Conservation (phyloP, 2,797 vertebrate species). For the Acanthopagrus latus region DNA sequence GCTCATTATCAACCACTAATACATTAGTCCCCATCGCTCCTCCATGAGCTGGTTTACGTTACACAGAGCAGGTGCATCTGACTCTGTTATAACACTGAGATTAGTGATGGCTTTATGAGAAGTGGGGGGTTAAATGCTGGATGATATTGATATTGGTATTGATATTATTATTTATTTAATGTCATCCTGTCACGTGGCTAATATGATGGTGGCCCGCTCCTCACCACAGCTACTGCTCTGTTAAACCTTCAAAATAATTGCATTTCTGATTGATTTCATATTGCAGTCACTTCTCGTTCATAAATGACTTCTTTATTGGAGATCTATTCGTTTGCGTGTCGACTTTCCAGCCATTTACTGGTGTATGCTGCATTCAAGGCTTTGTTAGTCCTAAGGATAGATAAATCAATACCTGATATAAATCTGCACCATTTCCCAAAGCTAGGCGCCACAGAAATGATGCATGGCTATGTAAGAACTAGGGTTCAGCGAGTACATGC, state of each 20-base stretch:
- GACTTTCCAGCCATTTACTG: not conserved
- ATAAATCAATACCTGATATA: not conserved
- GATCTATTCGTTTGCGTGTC: not conserved
- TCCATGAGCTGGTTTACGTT: conserved; percentile 23
- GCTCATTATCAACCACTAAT: conserved; percentile 49
- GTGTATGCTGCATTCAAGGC: conserved; percentile 14
- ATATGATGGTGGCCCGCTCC: not conserved
- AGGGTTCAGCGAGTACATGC: too few species aligned
- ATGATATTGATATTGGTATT: conserved; percentile 1
- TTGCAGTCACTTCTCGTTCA: not conserved
- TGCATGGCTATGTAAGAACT: not conserved
- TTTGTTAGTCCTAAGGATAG: conserved; percentile 12
- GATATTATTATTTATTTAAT: conserved; percentile 23
- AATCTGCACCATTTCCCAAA: not conserved
- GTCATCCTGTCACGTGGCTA: conserved; percentile 4
- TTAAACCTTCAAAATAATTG: conserved; percentile 15
- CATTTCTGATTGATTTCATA: not conserved
- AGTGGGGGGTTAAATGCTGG: conserved; percentile 37
- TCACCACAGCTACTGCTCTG: not conserved
- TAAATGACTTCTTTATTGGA: not conserved
- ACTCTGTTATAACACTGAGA: conserved; percentile 3
- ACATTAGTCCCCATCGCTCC: conserved; percentile 23
- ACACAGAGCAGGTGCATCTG: conserved; percentile 33
- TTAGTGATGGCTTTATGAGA: conserved; percentile 43
- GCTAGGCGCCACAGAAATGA: not conserved